phyloP scores from a whole-genome alignment of 2,113 vertebrate species.

The Gobius niger region DNA sequence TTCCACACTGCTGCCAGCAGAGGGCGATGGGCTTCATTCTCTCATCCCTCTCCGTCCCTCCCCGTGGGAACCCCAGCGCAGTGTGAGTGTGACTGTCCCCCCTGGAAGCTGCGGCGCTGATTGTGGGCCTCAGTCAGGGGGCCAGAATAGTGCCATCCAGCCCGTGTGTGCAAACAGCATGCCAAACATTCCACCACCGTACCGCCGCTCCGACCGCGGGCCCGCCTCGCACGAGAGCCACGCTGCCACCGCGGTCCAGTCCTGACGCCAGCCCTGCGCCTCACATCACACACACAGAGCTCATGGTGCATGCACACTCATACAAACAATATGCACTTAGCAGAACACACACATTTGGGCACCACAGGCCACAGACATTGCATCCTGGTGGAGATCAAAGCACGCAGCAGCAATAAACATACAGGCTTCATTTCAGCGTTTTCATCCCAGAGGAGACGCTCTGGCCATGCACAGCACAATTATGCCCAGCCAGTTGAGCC shows the following conservation, averaged over 20 bases:
- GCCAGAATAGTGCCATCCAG: conserved; percentile 70
- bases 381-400: conserved; percentile 75
- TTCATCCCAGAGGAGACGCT: conserved; percentile 55
- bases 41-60: conserved; percentile 35
- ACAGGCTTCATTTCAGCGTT: conserved; percentile 52
- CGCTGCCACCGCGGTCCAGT: conserved; percentile 63
- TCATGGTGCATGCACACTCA: conserved; percentile 42
- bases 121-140: conserved; percentile 62
- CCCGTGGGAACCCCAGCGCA: conserved; percentile 76
- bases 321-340: conserved; percentile 69
- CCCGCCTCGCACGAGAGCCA: conserved; percentile 74
- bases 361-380: conserved; percentile 68
- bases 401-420: conserved; percentile 55
- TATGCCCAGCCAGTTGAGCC: conserved; percentile 42
- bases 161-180: conserved; percentile 45
- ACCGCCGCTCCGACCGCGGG: conserved; percentile 67
- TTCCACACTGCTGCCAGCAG: neutral
- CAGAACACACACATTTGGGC: conserved; percentile 66
- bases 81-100: conserved; percentile 78
- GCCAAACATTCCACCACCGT: conserved; percentile 72
- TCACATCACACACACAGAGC: conserved; percentile 52
- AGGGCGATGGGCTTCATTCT: neutral
- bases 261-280: conserved; percentile 67
- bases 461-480: conserved; percentile 49
- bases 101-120: conserved; percentile 78